Evolutionary conservation across 2,797 vertebrate species (phyloP).

Genomic region (Dryobates pubescens): DNA sequence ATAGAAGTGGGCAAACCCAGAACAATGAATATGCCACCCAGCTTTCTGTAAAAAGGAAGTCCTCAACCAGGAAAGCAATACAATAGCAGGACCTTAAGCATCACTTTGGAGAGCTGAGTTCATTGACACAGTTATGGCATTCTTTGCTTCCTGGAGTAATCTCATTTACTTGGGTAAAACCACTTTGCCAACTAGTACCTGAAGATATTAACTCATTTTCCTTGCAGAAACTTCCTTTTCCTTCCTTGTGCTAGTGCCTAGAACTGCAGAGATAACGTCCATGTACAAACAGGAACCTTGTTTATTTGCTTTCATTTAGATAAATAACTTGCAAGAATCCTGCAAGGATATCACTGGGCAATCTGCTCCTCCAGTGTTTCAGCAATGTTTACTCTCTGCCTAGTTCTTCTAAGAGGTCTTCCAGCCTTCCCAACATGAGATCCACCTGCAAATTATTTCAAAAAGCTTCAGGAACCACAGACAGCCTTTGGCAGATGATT

Average conservation of each 20-base stretch:
- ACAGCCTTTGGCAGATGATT: not conserved
- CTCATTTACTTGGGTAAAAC: conserved; percentile 1
- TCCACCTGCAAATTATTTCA: not conserved
- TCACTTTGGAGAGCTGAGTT: not conserved
- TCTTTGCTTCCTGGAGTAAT: not conserved
- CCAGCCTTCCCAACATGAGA: not conserved
- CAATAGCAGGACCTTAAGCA: not conserved
- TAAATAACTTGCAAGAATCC: not conserved
- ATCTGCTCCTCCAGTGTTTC: not conserved
- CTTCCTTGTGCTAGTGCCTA: not conserved
- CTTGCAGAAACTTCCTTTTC: not conserved
- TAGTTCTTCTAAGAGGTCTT: not conserved
- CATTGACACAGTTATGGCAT: fast-evolving
- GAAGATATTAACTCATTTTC: not conserved
- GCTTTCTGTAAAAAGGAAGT: not conserved
- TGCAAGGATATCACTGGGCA: not conserved
- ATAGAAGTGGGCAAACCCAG: not conserved
- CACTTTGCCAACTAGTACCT: not conserved
- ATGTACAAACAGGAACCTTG: not conserved
- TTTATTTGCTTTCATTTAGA: not conserved
- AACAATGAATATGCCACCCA: not conserved
- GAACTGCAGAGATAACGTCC: not conserved
- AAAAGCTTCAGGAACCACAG: not conserved
- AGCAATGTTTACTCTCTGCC: not conserved
- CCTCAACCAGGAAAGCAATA: not conserved